Evolutionary conservation across 1,140 invertebrate genomes (phyloP).

Genomic region (Neuroterus valhalla): DNA sequence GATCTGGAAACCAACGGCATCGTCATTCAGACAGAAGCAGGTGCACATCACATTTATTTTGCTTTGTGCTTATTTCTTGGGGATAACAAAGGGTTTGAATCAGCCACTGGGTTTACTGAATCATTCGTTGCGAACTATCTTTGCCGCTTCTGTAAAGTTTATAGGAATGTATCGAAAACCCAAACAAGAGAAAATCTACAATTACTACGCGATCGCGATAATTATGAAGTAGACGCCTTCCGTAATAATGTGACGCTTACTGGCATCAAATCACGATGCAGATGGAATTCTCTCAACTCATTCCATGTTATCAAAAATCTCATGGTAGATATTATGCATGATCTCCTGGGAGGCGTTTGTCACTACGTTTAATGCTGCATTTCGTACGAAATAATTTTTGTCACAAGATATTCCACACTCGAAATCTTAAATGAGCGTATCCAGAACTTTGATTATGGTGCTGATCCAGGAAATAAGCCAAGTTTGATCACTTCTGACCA

Average conservation of each 20-base stretch:
- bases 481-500: background rate
- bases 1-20: background rate
- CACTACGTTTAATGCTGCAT: background rate
- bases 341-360: background rate
- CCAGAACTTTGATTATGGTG: constrained; percentile 4
- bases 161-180: background rate
- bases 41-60: background rate
- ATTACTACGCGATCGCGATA: too few relatives aligned
- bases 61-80: background rate
- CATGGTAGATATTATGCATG: constrained; percentile 4
- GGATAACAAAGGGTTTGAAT: background rate
- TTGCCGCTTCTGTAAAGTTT: background rate
- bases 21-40: background rate
- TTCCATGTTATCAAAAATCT: background rate
- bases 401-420: background rate
- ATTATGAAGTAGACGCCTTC: background rate
- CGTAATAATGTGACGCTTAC: background rate
- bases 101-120: background rate
- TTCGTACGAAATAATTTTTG: background rate
- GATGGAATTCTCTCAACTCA: background rate
- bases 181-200: background rate
- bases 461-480: background rate
- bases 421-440: constrained; percentile 1
- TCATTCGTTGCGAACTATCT: background rate
- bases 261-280: background rate